Base-by-base conservation (phyloP, 2,888 invertebrate genomes). In the Tinea semifulvella region DNA sequence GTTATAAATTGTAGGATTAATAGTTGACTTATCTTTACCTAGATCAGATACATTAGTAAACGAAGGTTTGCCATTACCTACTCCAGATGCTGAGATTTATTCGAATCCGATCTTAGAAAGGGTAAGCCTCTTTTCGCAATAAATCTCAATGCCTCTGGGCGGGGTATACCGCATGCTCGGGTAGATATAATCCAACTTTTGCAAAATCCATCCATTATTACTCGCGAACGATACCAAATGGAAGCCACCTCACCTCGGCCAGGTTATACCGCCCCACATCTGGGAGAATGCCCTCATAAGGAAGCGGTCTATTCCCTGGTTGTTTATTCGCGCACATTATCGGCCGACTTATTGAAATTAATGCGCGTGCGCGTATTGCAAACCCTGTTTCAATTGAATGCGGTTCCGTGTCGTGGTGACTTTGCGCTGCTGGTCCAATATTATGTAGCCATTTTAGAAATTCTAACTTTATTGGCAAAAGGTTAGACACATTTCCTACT, bases 341-440 rank as follows among this genome's bases (percentile, higher is more conserved):
- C 47, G 47, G 20, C 18, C 38, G 46, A 44, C 46, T 47, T 47
- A 44, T 47, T 47, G 47, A 47, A 43, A 47, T 47, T 47, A 47
- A 47, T 47, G 47, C 43, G 27, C 20, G 26, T 27, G 27, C 43
- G 27, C 20, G 26, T 27, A 42, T 42, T 27, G 42, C 27, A 27
- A 18, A 25, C 31, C 40, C 40, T 40, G 40, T 40, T 43, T 20
- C 43, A 16, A 20, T 31, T 31, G 19, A 28, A 43, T 31, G 43
- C 20, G 43, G 43, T 42, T 42, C 42, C 43, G 43, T 28, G 31
- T 31, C 31, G 31, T 5, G 18, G 16, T 8, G 36, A 14, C 14
- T 14, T 13, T 36, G 5, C 3, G 16, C 18, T n/a, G n/a, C n/a
- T 7, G 31, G 31, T 31, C 36, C 16, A 18, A 36, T 36, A 36